Percentiles rank a stretch among this genome's conserved stretches.
Conservation (phyloP, 2,113 vertebrate species). For the Puma concolor region DNA sequence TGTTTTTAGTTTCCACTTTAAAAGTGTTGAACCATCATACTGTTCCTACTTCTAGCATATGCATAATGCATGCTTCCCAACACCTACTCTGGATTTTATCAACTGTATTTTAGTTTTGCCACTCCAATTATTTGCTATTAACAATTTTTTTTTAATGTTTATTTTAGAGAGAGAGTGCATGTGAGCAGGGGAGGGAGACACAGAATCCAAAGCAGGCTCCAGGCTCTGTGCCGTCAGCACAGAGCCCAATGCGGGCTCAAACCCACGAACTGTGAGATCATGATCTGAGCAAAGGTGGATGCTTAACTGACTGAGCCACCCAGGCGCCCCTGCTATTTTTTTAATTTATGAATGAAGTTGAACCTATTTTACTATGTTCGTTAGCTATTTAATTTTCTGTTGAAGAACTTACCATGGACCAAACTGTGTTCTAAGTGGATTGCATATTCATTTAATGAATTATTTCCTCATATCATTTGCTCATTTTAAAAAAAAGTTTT, state of each 20-base stretch:
- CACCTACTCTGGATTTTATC: neutral
- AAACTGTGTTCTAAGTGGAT: neutral
- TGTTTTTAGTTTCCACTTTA: neutral
- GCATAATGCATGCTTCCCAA: neutral
- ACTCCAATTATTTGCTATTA: neutral
- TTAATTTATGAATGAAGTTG: neutral
- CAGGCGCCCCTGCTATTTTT: neutral
- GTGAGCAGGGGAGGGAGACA: no score
- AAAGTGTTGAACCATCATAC: neutral
- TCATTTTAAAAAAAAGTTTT: neutral
- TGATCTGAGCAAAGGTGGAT: no score
- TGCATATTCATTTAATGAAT: conserved; percentile 21
- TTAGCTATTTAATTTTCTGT: neutral
- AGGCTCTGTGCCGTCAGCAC: no score
- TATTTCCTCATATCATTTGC: neutral
- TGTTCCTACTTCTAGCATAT: neutral
- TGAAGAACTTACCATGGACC: neutral
- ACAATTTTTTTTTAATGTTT: no score
- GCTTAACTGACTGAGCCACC: no score
- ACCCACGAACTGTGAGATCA: no score
- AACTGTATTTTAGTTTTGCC: neutral
- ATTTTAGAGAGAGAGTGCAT: no score
- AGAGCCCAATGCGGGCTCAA: no score
- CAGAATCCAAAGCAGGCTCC: no score
- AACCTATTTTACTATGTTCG: neutral